Evolutionary conservation across 1,140 invertebrate genomes (phyloP).

Genomic region (Eumaeus atala): DNA sequence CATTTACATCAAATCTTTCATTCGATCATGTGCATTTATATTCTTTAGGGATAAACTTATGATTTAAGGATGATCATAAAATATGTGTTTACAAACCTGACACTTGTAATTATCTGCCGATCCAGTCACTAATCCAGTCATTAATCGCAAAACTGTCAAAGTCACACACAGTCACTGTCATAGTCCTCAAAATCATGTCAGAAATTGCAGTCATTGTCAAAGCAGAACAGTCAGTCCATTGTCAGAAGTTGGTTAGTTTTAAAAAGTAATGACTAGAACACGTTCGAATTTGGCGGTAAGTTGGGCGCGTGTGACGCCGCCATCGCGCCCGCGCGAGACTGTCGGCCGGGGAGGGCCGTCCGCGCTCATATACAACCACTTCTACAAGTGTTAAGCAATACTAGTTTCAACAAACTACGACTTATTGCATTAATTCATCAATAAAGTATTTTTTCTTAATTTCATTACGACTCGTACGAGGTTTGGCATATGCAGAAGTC

Average conservation of each 20-base stretch:
- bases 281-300: constrained; percentile 44
- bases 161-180: constrained; percentile 2
- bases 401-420: constrained; percentile 19
- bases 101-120: constrained; percentile 15
- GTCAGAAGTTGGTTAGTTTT: constrained; percentile 30
- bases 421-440: no score
- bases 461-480: no score
- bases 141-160: not conserved
- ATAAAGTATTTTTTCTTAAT: no score
- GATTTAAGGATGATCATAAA: no score
- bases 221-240: constrained; percentile 25
- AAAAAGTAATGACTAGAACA: constrained; percentile 43
- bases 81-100: constrained; percentile 10
- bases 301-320: constrained; percentile 42
- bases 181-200: constrained; percentile 27
- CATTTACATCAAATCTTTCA: no score
- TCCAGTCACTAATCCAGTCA: constrained; percentile 13
- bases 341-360: constrained; percentile 29
- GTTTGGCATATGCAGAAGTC: no score
- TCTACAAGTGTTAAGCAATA: constrained; percentile 45
- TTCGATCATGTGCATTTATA: no score
- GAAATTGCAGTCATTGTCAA: constrained; percentile 18
- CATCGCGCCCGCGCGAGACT: constrained; percentile 55
- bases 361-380: constrained; percentile 61
- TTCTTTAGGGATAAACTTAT: no score